Base-by-base conservation (phyloP, 1,140 invertebrate species). In the Zophobas morio region DNA sequence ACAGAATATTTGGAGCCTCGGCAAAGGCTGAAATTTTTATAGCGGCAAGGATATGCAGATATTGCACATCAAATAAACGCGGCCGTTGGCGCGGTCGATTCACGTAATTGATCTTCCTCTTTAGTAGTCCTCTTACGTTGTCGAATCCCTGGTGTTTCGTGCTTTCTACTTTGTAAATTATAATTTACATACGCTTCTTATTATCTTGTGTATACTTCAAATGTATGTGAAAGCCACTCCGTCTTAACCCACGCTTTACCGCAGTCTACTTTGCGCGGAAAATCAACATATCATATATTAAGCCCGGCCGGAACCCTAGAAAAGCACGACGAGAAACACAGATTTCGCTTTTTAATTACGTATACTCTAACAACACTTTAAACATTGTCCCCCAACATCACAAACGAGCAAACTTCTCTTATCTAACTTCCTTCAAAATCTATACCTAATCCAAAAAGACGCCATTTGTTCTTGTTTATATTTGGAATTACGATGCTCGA, bases 161-260 rank as follows among this genome's bases (percentile, higher is more conserved):
- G 72, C 37, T 37, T 74, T 74, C 60, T 74, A 74, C 72, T 74
- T 74, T 60, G 72, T 74, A 74, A 74, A 74, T 74, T 74, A 46
- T 74, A 74, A 74, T 74, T 74, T 74, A 74, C 72, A 74, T 74
- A 74, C 71, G 47, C 42, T 57, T 54, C 72, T 74, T 54, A 74
- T 74, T 74, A 74, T 63, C 53, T 74, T 74, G 53, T 56, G 53
- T 60, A 74, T 74, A 57, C 60, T 66, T 66, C 60, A 66, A 66
- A 66, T 66, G 37, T 66, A 66, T 66, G 60, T 66, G 60, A 42
- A 66, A 66, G 60, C 60, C 36, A 66, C 60, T 66, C 42, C 60
- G 60, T 66, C 60, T 66, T 66, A 66, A 66, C 60, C 60, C 37
- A 36, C 39, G 37, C 60, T 66, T 40, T 66, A 66, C 60, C 60